Evolutionary conservation across 2,888 invertebrate genomes (phyloP).

Genomic region (Nephrocerus scutellatus): DNA sequence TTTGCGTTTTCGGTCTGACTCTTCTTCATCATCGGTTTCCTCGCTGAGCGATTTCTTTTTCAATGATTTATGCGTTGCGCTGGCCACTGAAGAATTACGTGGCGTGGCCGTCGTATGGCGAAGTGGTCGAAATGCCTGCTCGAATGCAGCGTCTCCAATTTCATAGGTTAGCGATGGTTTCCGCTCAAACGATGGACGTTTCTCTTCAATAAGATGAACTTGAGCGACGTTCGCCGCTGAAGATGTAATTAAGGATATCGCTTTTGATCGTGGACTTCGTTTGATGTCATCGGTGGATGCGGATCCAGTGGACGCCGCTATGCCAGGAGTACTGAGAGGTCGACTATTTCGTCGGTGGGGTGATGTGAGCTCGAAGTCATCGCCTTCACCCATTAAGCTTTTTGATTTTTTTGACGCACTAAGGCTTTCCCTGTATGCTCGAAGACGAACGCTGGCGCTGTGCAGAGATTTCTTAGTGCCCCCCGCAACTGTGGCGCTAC

Average conservation of each 20-base stretch:
- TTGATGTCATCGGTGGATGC: conserved; percentile 43
- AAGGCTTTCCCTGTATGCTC: conserved; percentile 44
- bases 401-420: conserved; percentile 47
- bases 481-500: conserved; percentile 39
- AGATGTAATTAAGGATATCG: conserved; percentile 28
- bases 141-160: conserved; percentile 44
- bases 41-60: conserved; percentile 49
- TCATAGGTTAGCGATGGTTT: conserved; percentile 44
- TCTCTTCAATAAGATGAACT: conserved; percentile 43
- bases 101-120: conserved; percentile 40
- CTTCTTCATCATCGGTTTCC: conserved; percentile 50
- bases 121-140: conserved; percentile 44
- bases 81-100: conserved; percentile 39
- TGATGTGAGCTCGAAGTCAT: conserved; percentile 45
- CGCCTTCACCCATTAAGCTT: conserved; percentile 46
- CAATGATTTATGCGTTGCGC: conserved; percentile 35
- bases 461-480: conserved; percentile 38
- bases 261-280: conserved; percentile 44
- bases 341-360: conserved; percentile 47
- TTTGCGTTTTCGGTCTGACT: conserved; percentile 61
- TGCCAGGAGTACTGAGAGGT: conserved; percentile 32
- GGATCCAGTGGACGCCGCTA: no score
- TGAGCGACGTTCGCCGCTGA: conserved; percentile 27
- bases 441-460: conserved; percentile 45
- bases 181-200: conserved; percentile 45